These are phyloP conservation scores for Hirundichthys speculiger DNA, from an alignment of 2,113 vertebrate species.

Conservation along the genomic window DNA sequence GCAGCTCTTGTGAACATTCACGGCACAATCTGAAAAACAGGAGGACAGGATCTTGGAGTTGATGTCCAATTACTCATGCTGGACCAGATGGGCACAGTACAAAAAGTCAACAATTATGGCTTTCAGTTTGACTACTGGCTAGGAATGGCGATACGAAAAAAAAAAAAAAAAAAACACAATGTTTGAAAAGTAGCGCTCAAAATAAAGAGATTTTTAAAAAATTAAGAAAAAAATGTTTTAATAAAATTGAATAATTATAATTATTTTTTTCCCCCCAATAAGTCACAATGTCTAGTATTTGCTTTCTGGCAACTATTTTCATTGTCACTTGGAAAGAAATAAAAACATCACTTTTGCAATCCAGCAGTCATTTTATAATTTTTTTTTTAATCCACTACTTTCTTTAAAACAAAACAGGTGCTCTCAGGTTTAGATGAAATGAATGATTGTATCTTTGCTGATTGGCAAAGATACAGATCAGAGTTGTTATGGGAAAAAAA, in stretches of 20 bases:
- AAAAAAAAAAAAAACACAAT: no score
- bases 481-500: slow-evolving; percentile 46
- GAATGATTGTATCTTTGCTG: slow-evolving; percentile 20
- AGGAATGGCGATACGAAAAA: background rate
- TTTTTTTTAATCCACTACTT: slow-evolving; percentile 2
- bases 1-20: slow-evolving; percentile 93
- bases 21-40: slow-evolving; percentile 85
- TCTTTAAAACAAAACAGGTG: slow-evolving; percentile 10
- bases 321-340: no score
- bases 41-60: slow-evolving; percentile 39
- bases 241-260: no score
- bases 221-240: no score
- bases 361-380: no score
- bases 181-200: background rate
- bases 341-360: no score
- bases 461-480: slow-evolving; percentile 31
- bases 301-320: no score
- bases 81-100: background rate
- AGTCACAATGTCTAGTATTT: no score
- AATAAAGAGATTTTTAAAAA: no score
- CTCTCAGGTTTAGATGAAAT: slow-evolving; percentile 14
- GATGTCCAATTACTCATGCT: slow-evolving; percentile 10
- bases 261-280: no score
- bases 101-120: background rate
- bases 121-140: background rate